Evolutionary conservation across 2,888 invertebrate species (phyloP).

Genomic region (Chromoteleia sp.): DNA sequence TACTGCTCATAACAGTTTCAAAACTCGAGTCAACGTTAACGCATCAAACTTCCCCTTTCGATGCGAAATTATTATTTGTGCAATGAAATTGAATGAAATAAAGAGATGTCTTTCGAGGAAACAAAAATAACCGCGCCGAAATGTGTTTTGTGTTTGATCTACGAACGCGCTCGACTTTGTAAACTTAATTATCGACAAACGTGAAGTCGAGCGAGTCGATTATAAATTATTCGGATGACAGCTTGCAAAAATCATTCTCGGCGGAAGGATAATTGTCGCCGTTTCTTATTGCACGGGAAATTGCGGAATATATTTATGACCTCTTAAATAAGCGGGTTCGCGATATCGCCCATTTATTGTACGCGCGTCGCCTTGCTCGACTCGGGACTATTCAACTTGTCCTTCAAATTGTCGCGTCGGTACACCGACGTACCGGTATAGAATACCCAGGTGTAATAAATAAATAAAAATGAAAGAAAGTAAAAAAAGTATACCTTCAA

Average conservation of each 20-base stretch:
- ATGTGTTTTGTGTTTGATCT: background rate
- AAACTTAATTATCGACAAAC: background rate
- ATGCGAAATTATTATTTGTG: constrained; percentile 37
- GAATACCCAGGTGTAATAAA: no score
- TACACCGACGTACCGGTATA: no score
- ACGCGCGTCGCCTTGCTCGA: no score
- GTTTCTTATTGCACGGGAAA: background rate
- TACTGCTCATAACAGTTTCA: constrained; percentile 49
- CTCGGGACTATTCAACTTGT: no score
- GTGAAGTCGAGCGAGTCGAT: background rate
- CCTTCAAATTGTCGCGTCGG: no score
- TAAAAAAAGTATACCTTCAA: no score
- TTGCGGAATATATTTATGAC: background rate
- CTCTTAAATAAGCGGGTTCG: background rate
- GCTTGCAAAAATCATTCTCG: background rate
- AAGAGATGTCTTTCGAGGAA: background rate
- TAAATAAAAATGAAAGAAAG: no score
- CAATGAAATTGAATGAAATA: constrained; percentile 33
- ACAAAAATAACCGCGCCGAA: background rate
- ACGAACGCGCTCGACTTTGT: background rate
- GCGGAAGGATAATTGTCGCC: background rate
- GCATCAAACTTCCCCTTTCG: constrained; percentile 18
- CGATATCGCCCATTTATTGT: no score
- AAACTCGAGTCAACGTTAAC: constrained; percentile 51
- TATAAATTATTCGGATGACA: background rate